phyloP scores from a whole-genome alignment of 2,113 vertebrate genomes.

The Prionailurus viverrinus region DNA sequence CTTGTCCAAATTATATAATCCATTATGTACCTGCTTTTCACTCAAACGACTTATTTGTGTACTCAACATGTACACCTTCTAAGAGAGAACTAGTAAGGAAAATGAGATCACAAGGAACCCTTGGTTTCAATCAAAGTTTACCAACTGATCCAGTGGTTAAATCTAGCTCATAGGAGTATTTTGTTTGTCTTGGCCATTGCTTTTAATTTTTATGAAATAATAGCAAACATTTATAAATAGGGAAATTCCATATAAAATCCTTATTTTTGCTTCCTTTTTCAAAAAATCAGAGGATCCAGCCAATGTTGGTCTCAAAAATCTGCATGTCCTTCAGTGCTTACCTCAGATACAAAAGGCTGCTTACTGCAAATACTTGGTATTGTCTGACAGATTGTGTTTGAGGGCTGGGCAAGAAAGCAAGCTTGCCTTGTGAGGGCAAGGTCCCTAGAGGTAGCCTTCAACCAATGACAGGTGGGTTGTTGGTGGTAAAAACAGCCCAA shows the following conservation, averaged over 20 bases:
- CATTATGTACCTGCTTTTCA: neutral
- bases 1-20: slow-evolving; percentile 20
- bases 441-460: neutral
- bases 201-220: slow-evolving; percentile 29
- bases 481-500: neutral
- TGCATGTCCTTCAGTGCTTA: neutral
- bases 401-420: neutral
- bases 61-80: neutral
- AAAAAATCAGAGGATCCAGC: neutral
- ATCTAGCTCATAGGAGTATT: neutral
- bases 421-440: neutral
- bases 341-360: neutral
- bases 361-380: neutral
- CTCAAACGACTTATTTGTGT: neutral
- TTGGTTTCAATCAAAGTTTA: slow-evolving; percentile 40
- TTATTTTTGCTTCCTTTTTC: neutral
- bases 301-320: slow-evolving; percentile 32
- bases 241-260: neutral
- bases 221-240: neutral
- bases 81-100: neutral
- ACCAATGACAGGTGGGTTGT: neutral
- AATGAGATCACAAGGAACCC: slow-evolving; percentile 1
- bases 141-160: neutral
- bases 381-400: neutral
- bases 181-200: neutral